A percentile compares a stretch with the other conserved stretches of the same genome.
Evolutionary conservation across 2,113 vertebrate species (phyloP).

Genomic region (Condylura cristata): DNA sequence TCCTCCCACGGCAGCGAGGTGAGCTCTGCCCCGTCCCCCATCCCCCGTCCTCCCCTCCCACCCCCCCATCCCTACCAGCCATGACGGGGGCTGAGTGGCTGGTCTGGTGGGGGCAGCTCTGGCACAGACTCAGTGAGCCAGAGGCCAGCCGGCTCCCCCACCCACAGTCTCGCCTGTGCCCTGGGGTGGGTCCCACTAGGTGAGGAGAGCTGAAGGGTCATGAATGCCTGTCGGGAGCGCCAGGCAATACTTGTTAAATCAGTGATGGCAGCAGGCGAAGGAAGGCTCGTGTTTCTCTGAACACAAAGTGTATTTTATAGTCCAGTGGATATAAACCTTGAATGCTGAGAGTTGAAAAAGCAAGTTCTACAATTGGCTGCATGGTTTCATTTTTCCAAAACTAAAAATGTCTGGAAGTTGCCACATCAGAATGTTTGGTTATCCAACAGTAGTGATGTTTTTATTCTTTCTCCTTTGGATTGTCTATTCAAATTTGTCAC

Average conservation of each 20-base stretch:
- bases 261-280: neutral
- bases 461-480: neutral
- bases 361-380: neutral
- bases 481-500: neutral
- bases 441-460: neutral
- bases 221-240: neutral
- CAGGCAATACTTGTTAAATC: neutral
- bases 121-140: neutral
- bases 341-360: neutral
- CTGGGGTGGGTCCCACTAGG: no score
- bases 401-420: neutral
- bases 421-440: neutral
- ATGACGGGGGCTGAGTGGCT: no score
- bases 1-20: constrained; percentile 83
- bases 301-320: neutral
- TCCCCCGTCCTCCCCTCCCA: no score
- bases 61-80: no score
- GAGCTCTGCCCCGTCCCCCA: no score
- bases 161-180: neutral
- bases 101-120: neutral
- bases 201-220: neutral
- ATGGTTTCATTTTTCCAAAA: neutral
- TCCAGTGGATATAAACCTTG: neutral
- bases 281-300: neutral
- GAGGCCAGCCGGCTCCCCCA: no score